Conservation (phyloP, 2,888 invertebrate species). For the Melanophora roralis region DNA sequence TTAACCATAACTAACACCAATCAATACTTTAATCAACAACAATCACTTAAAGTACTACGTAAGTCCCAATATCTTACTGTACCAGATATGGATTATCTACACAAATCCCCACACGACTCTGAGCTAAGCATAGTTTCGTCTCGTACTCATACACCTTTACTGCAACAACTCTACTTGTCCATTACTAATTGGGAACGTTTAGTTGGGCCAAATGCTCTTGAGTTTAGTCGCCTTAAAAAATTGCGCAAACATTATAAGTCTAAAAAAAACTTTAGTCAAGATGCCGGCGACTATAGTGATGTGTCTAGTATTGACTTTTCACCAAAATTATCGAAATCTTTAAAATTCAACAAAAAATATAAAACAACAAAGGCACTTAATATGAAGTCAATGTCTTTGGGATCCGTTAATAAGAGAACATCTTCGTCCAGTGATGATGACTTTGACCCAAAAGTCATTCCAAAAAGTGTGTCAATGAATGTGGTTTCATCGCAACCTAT, state of each 20-base stretch:
- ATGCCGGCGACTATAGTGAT: slow-evolving; percentile 62
- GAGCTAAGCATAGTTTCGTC: slow-evolving; percentile 66
- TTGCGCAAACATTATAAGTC: slow-evolving; percentile 65
- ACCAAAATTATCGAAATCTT: slow-evolving; percentile 55
- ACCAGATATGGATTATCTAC: slow-evolving; percentile 61
- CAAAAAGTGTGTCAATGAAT: slow-evolving; percentile 33
- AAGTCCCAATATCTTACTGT: slow-evolving; percentile 65
- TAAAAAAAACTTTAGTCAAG: slow-evolving; percentile 56
- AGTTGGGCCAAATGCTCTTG: slow-evolving; percentile 67
- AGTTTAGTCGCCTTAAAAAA: slow-evolving; percentile 67
- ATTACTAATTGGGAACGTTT: slow-evolving; percentile 75
- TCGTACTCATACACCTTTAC: slow-evolving; percentile 78
- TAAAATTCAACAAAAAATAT: slow-evolving; percentile 63
- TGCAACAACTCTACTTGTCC: slow-evolving; percentile 78
- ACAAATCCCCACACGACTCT: slow-evolving; percentile 66
- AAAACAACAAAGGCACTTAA: slow-evolving; percentile 45
- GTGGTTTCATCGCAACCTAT: slow-evolving; percentile 63
- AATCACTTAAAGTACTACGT: slow-evolving; percentile 63
- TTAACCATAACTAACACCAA: slow-evolving; percentile 19
- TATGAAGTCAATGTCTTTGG: slow-evolving; percentile 69
- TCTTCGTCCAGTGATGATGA: slow-evolving; percentile 68
- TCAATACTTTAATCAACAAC: slow-evolving; percentile 30
- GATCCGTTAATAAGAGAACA: slow-evolving; percentile 59
- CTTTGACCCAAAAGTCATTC: slow-evolving; percentile 54
- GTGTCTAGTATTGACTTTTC: slow-evolving; percentile 67